Percentiles rank a stretch among this genome's conserved stretches.
Conservation (phyloP, 2,113 vertebrate genomes). For the Nanorana parkeri region DNA sequence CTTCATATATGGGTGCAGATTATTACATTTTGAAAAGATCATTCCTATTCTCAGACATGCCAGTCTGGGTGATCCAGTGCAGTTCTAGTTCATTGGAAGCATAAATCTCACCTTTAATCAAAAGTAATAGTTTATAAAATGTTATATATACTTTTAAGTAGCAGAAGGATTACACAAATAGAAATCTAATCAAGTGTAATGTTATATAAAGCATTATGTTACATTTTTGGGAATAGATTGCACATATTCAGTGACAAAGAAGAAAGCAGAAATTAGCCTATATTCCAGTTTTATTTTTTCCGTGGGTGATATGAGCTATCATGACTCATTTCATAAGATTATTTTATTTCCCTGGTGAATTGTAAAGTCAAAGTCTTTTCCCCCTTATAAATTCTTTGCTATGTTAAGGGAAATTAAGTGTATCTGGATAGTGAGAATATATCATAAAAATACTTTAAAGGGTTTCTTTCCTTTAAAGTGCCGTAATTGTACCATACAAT, state of each 20-base stretch:
- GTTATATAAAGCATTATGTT: too few relatives aligned
- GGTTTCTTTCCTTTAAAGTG: not conserved
- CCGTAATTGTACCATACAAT: not conserved
- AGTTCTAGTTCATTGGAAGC: too few relatives aligned
- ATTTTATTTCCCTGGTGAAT: slow-evolving; percentile 5
- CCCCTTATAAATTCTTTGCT: not conserved
- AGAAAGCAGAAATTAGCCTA: not conserved
- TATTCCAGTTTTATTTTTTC: not conserved
- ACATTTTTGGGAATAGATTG: too few relatives aligned
- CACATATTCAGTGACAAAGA: not conserved
- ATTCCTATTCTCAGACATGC: too few relatives aligned
- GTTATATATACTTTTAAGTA: too few relatives aligned
- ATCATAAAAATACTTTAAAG: not conserved
- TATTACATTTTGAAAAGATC: too few relatives aligned
- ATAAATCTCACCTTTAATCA: too few relatives aligned
- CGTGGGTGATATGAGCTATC: not conserved
- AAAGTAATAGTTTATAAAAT: too few relatives aligned
- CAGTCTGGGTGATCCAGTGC: too few relatives aligned
- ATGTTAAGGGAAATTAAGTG: not conserved
- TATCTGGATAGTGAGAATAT: not conserved
- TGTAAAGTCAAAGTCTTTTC: not conserved
- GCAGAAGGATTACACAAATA: too few relatives aligned
- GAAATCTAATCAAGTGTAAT: too few relatives aligned
- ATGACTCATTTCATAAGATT: slow-evolving; percentile 21
- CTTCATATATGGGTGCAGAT: too few relatives aligned